These are phyloP conservation scores for Cuniculus paca DNA, from an alignment of 2,797 vertebrate genomes.

Conservation along the genomic window DNA sequence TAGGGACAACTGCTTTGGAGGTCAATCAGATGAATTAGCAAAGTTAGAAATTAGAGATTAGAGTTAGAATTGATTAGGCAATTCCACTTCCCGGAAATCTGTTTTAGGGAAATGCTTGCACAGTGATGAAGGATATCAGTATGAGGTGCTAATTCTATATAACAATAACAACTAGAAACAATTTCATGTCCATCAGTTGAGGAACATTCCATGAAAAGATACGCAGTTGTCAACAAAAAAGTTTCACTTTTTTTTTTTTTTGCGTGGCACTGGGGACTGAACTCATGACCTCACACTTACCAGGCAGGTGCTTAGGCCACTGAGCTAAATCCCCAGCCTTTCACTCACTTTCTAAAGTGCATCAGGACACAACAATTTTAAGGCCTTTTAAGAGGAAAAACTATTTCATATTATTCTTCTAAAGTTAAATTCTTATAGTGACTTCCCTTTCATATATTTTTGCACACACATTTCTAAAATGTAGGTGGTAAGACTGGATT, in stretches of 20 bases:
- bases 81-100: background rate
- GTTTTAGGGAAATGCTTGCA: background rate
- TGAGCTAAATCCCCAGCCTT: too few relatives aligned
- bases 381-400: background rate
- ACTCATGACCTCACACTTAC: too few relatives aligned
- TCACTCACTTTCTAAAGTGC: too few relatives aligned
- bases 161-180: background rate
- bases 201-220: conserved; percentile 9
- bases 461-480: background rate
- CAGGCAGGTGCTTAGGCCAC: too few relatives aligned
- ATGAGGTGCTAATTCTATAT: background rate
- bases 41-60: background rate
- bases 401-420: background rate
- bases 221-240: conserved; percentile 27
- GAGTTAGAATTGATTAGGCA: background rate
- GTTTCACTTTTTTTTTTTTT: background rate
- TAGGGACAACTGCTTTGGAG: background rate
- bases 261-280: too few relatives aligned
- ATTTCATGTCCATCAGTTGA: background rate
- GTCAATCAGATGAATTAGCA: background rate
- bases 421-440: conserved; percentile 4
- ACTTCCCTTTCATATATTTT: background rate
- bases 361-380: background rate
- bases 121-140: background rate
- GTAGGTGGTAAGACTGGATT: background rate